These are phyloP conservation scores for Spilosoma lubricipeda DNA, from an alignment of 2,888 invertebrate genomes.

Conservation along the genomic window DNA sequence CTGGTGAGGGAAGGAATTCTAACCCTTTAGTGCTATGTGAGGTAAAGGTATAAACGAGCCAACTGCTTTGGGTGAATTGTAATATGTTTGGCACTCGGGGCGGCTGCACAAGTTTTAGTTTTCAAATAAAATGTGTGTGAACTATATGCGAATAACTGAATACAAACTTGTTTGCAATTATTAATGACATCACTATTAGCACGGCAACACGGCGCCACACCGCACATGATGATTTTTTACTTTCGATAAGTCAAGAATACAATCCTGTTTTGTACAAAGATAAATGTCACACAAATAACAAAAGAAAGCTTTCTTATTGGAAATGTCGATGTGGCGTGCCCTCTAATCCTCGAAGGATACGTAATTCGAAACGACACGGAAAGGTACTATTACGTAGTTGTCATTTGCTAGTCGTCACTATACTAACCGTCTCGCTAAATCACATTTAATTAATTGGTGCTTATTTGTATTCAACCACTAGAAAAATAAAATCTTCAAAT, in stretches of 20 bases:
- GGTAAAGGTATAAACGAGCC: background rate
- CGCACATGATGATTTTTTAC: background rate
- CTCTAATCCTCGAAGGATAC: conserved; percentile 58
- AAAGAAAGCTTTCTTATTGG: conserved; percentile 52
- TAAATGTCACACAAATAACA: conserved; percentile 55
- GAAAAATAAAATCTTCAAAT: background rate
- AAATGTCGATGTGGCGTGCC: conserved; percentile 65
- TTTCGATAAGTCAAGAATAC: conserved; percentile 5
- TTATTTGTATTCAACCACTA: background rate
- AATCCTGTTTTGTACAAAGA: conserved; percentile 16
- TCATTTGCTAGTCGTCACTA: conserved; percentile 36
- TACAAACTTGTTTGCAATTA: background rate
- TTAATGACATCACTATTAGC: background rate
- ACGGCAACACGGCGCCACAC: background rate
- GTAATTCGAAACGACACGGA: conserved; percentile 70
- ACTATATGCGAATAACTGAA: background rate
- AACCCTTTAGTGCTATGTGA: background rate
- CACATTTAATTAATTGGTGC: conserved; percentile 14
- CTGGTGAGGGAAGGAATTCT: background rate
- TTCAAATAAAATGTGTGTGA: background rate
- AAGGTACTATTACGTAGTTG: conserved; percentile 65
- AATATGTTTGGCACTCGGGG: background rate
- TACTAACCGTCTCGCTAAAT: conserved; percentile 61
- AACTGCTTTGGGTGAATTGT: background rate
- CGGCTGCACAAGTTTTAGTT: background rate